Evolutionary conservation across 2,797 vertebrate species (phyloP), one percentile per base, ranked within the genome.

Genomic region (Catostomus latipinnis): DNA sequence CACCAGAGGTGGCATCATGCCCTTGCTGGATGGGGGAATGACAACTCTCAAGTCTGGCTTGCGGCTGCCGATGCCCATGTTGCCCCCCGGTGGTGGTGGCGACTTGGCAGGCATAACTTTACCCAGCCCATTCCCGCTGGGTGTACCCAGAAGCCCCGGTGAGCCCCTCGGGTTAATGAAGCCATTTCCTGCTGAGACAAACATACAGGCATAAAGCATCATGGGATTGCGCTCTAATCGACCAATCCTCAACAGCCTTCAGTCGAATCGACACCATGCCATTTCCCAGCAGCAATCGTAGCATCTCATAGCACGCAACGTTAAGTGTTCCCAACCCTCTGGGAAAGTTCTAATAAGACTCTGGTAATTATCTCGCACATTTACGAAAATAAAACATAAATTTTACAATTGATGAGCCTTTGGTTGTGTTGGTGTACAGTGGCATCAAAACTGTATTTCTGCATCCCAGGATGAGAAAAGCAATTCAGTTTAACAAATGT

Each of bases 1-100:
- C 93, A 99, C 98, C 96, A 99, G 85, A 34, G 98, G 97, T 67
- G 97, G 97, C 98, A 99, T 98, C 96, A 98, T 96, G 89, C 96
- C 95, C 93, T 99, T 99, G 95, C 96, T 97, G 69, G 96, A 96
- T 73, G 97, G 96, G 0, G 98, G 98, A 89, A 99, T 99, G 89
- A 99, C 97, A 18, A 99, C 98, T 78, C 97, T 95, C 50, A 99
- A 95, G 91, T 99, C 98, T 13, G 97, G 97, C 88, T 99, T 99
- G 84, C 97, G 96, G 90, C 91, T 93, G 88, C 95, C 97, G 94
- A 99, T 97, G 86, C 93, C 96, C 82, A 98, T 95, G 89, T 85
- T 96, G 84, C 95, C 95, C 86, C 96, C 97, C 61, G 97, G 96
- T 46, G 97, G 97, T 79, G 98, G 97, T 9, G 98, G 96, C 84